phyloP scores from a whole-genome alignment of 2,797 vertebrate genomes.

The Spinus olivaceus region DNA sequence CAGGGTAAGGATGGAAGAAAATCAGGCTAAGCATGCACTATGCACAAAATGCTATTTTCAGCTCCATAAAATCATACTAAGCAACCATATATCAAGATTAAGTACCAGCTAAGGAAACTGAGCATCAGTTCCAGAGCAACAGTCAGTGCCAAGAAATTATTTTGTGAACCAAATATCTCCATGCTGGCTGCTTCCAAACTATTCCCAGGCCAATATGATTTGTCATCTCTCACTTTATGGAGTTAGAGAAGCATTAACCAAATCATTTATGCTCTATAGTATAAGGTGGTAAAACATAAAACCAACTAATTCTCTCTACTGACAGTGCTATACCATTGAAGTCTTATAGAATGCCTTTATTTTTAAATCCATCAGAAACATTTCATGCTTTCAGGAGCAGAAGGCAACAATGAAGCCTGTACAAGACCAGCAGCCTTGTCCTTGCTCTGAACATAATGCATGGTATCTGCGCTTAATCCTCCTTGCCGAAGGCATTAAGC shows the following conservation, averaged over 20 bases:
- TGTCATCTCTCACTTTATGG: not conserved
- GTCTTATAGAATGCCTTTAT: not conserved
- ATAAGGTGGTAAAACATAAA: not conserved
- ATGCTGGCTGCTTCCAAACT: not conserved
- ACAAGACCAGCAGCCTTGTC: not conserved
- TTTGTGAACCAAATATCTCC: not conserved
- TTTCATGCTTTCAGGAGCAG: not conserved
- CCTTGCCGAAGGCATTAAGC: not conserved
- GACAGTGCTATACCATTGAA: not conserved
- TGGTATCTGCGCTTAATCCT: fast-evolving
- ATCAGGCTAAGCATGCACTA: not conserved
- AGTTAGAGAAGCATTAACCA: not conserved
- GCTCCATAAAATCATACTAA: not conserved
- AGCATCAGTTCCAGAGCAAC: not conserved
- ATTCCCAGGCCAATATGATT: not conserved
- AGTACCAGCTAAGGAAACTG: not conserved
- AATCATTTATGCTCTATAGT: not conserved
- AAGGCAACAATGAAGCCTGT: not conserved
- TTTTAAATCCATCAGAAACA: not conserved
- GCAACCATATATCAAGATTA: not conserved
- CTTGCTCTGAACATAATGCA: not conserved
- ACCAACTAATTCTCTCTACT: not conserved
- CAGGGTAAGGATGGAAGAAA: not conserved
- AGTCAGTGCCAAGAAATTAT: not conserved
- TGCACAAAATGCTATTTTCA: not conserved